Evolutionary conservation across 2,797 vertebrate genomes (phyloP), one percentile per base, ranked within the genome.

Genomic region (Thunnus albacares): DNA sequence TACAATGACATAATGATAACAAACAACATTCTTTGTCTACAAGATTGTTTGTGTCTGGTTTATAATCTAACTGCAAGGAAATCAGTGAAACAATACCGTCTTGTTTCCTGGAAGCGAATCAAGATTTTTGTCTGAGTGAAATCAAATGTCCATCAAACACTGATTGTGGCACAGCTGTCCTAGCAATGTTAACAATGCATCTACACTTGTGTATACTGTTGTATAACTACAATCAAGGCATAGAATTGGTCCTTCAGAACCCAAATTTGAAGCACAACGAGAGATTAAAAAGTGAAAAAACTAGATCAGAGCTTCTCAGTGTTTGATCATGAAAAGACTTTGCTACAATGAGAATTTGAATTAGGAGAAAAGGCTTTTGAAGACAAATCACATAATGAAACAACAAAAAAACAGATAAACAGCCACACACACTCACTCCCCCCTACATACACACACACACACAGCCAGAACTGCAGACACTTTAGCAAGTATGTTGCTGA

Each of bases 401-500:
- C 53, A n/a, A 73, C 55, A 82, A 63, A 80, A 75, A 79, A 68
- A 63, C 38, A 59, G 20, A 43, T 58, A 57, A 4, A 26, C 61
- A 41, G 2, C 17, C 52, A 43, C 5, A 55, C 73, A 71, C 59
- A 67, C 30, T n/a, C 18, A 62, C 58, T 18, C 20, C 45, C 33
- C 30, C 43, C 56, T 59, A 59, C 43, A 58, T 18, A 41, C 65
- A 57, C 8, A 26, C 61, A 41, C 56, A 59, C 60, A 67, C 70
- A 77, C 10, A 76, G 45, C 14, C 22, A 5, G 26, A 45, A 49
- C 43, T 65, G 64, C 51, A 82, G 15, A 55, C 75, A 71, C 61
- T 77, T 80, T 71, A 53, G 58, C 11, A 51, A 88, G 87, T 69
- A 43, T 52, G 68, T 51, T 63, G 71, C 79, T 94, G 93, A 93